Base-by-base conservation (phyloP, 2,797 vertebrate genomes). In the Masticophis lateralis region DNA sequence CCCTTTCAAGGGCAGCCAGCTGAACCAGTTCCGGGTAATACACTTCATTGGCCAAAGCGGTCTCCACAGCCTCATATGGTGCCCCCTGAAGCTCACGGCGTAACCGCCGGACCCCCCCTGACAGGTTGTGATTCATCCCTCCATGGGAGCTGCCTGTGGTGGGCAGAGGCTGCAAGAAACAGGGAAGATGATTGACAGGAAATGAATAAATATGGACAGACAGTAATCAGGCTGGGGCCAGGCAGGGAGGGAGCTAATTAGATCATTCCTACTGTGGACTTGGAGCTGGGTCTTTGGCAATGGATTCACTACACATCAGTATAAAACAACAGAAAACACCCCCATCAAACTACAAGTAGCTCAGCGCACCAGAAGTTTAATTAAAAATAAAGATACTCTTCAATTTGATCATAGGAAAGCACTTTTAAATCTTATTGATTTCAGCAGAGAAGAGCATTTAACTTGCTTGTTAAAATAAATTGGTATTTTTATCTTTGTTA, bases 1-100 rank as follows among this genome's bases (percentile, higher is more conserved):
- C 93, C 87, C 79, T 90, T 89, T 92, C 93, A 83, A 92, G 53
- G 1, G 93, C 94, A 51, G 94, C 94, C 53, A 94, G 90, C 25
- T 63, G 90, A 25, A 91, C 83, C 55, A 93, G 28, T 60, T 94
- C 92, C 3, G 91, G 92, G 2, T 93, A 93, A 7, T 94, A 92
- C 51, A 90, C 90, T 86, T 94, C 92, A 74, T 91, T 94, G 16
- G 92, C 92, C 92, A 93, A 63, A 28, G 86, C 93, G 43, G 90
- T 56, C 74, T 91, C 94, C 1, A 93, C 55, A 1, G 93, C 90
- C 59, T 93, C 93, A 27, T 93, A 93, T 18, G 93, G 90, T 13
- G 51, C 47, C 32, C 93, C 93, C 63, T 93, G 93, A 90, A 93
- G 86, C 51, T 92, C 90, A 27, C 89, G 88, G 25, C 74, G 74